These are phyloP conservation scores for Mythimna loreyi DNA, from an alignment of 2,888 invertebrate genomes.

Conservation along the genomic window DNA sequence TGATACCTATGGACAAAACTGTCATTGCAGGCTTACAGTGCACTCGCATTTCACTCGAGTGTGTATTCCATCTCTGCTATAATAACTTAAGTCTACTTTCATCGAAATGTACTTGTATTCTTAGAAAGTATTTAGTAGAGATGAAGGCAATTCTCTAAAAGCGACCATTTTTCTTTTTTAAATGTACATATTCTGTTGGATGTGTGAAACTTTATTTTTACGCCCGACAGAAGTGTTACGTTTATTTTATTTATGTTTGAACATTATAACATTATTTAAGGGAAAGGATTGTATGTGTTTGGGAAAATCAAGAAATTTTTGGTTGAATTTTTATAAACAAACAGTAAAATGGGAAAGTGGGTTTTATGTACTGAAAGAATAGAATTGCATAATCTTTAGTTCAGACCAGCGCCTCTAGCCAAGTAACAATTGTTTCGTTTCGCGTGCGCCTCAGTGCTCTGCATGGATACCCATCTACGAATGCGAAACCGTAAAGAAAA, in stretches of 20 bases:
- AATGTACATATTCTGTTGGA: conserved; percentile 33
- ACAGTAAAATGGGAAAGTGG: neutral
- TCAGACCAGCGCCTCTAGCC: no score
- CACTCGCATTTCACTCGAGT: no score
- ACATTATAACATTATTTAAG: conserved; percentile 41
- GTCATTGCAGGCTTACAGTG: no score
- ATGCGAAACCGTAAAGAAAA: no score
- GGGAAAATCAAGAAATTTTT: neutral
- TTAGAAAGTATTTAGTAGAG: conserved; percentile 8
- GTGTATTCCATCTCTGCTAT: no score
- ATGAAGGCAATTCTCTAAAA: conserved; percentile 55
- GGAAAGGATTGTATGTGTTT: conserved; percentile 3
- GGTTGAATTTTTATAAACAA: conserved; percentile 6
- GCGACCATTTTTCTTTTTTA: conserved; percentile 56
- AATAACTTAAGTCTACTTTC: no score
- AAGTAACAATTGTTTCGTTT: no score
- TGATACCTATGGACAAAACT: no score
- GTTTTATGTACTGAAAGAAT: no score
- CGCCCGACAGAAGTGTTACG: conserved; percentile 31
- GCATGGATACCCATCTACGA: no score
- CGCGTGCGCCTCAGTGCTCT: no score
- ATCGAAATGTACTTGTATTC: conserved; percentile 28
- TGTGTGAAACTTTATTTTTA: conserved; percentile 43
- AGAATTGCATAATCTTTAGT: no score
- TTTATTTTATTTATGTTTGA: conserved; percentile 53